Percentiles rank a stretch among this genome's conserved stretches.
These are phyloP conservation scores for Cochlearius cochlearius DNA, from an alignment of 2,113 vertebrate species.

Conservation along the genomic window DNA sequence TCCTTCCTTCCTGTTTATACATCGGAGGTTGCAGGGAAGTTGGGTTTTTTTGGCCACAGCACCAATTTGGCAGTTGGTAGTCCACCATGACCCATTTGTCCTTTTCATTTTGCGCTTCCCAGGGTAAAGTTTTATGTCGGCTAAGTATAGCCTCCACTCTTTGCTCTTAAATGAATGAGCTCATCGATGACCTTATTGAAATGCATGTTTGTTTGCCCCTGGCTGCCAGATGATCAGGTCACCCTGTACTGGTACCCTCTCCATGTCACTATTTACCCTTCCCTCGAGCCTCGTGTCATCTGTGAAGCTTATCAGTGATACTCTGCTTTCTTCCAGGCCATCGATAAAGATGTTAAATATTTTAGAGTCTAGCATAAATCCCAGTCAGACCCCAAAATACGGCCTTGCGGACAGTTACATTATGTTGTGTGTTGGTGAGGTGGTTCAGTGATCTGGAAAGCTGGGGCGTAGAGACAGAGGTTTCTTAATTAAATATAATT, in stretches of 20 bases:
- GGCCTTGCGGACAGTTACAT: background rate
- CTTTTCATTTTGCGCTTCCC: background rate
- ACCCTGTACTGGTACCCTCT: background rate
- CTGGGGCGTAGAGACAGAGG: background rate
- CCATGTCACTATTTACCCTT: slow-evolving; percentile 30
- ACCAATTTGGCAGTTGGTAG: background rate
- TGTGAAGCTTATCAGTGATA: background rate
- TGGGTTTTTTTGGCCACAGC: background rate
- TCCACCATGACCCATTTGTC: background rate
- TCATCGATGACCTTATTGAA: slow-evolving; percentile 16
- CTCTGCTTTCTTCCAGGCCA: background rate
- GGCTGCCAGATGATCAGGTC: background rate
- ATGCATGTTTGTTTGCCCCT: slow-evolving; percentile 20
- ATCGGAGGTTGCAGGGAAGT: background rate
- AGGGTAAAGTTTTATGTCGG: background rate
- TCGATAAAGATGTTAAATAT: background rate
- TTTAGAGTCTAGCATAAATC: background rate
- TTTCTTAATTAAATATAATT: background rate
- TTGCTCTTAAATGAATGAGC: slow-evolving; percentile 2
- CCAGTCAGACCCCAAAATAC: background rate
- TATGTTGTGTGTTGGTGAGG: background rate
- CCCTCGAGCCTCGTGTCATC: background rate
- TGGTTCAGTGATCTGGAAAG: background rate
- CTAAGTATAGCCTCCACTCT: background rate
- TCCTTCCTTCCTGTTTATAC: background rate